phyloP scores from a whole-genome alignment of 2,113 vertebrate genomes.

The Arenaria interpres region DNA sequence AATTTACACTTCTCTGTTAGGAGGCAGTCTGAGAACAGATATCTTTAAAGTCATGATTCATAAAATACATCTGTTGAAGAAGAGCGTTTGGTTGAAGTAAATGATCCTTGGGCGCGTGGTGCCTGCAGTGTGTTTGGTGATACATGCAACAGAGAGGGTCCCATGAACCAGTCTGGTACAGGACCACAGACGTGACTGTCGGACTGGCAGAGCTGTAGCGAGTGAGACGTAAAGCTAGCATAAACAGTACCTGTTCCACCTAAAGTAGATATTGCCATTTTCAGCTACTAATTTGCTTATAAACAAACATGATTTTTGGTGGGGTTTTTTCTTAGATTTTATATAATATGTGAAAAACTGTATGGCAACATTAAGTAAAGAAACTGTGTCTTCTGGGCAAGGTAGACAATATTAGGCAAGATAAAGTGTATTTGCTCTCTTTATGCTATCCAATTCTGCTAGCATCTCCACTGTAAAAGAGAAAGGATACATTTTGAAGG shows the following conservation, averaged over 20 bases:
- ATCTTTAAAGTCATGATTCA: background rate
- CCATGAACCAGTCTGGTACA: background rate
- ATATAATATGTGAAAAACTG: background rate
- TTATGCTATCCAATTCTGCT: background rate
- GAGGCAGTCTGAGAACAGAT: background rate
- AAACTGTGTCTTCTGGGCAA: background rate
- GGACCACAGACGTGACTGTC: background rate
- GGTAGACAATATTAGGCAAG: background rate
- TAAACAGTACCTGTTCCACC: background rate
- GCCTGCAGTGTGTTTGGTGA: background rate
- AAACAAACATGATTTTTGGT: background rate
- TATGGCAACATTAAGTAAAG: background rate
- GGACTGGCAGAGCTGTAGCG: background rate
- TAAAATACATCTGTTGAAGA: background rate
- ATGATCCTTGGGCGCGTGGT: background rate
- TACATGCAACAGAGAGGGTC: background rate
- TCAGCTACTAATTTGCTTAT: background rate
- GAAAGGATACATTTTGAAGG: background rate
- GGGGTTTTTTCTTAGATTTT: fast-evolving
- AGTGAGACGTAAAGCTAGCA: background rate
- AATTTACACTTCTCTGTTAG: background rate
- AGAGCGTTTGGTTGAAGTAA: conserved; percentile 8
- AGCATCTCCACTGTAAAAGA: background rate
- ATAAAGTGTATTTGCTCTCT: background rate
- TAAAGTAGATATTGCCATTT: background rate